Percentiles rank a stretch among this genome's conserved stretches.
Evolutionary conservation across 2,113 vertebrate species (phyloP).

Genomic region (Melanocharis versteri): DNA sequence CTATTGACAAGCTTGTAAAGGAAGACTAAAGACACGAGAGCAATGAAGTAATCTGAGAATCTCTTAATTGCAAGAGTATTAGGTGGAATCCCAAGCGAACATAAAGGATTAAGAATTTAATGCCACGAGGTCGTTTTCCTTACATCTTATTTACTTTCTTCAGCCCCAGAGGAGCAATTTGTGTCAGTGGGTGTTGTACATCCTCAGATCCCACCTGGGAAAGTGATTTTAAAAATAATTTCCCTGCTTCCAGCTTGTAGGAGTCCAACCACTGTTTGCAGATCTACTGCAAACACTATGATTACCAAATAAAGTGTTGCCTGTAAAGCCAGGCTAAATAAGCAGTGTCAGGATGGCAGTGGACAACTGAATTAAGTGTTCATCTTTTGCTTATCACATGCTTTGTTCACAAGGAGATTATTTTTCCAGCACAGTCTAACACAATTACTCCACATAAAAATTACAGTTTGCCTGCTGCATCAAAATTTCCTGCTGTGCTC

Average conservation of each 20-base stretch:
- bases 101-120: not conserved
- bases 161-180: not conserved
- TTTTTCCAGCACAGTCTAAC: conserved; percentile 8
- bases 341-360: not conserved
- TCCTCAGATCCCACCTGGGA: not conserved
- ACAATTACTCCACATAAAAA: conserved; percentile 12
- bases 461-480: not conserved
- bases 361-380: conserved; percentile 21
- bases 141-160: not conserved
- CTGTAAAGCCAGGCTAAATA: not conserved
- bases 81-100: not conserved
- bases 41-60: not conserved
- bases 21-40: not conserved
- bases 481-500: not conserved
- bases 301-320: not conserved
- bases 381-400: conserved; percentile 29
- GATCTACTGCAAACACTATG: not conserved
- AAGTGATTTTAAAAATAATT: not conserved
- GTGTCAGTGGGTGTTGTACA: not conserved
- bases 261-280: not conserved
- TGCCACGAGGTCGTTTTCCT: not conserved
- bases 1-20: not conserved
- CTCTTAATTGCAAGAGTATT: not conserved
- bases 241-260: not conserved
- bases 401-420: conserved; percentile 38